phyloP scores from a whole-genome alignment of 1,140 invertebrate genomes.

The Leptinotarsa undecemlineata region DNA sequence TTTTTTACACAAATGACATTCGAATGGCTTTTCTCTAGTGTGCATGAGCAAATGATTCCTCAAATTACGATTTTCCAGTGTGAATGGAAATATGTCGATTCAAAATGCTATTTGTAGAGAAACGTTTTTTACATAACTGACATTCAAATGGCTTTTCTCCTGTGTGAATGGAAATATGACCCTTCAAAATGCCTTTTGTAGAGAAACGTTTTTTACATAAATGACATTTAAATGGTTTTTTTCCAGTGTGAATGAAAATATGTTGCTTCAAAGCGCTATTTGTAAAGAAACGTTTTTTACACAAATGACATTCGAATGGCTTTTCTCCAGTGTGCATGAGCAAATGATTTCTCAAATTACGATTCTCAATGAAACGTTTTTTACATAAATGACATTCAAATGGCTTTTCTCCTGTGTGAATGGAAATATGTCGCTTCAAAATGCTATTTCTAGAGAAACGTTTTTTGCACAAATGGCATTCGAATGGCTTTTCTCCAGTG shows the following conservation, averaged over 20 bases:
- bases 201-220: not conserved
- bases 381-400: too few species aligned
- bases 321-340: not conserved
- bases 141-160: not conserved
- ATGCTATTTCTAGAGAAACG: too few species aligned
- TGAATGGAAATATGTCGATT: not conserved
- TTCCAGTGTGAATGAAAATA: not conserved
- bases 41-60: too few species aligned
- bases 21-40: not conserved
- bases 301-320: too few species aligned
- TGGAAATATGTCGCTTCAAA: too few species aligned
- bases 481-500: not conserved
- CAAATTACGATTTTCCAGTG: too few species aligned
- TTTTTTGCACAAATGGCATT: too few species aligned
- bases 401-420: too few species aligned
- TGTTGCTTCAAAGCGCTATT: too few species aligned
- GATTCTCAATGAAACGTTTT: not conserved
- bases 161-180: too few species aligned
- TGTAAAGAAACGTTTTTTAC: too few species aligned
- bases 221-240: constrained; percentile 4
- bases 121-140: not conserved
- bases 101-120: not conserved
- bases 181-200: too few species aligned
- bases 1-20: not conserved
- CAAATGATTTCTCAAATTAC: not conserved